These are phyloP conservation scores for Ichneumoninae sp. DNA, from an alignment of 2,888 invertebrate genomes.

Conservation along the genomic window DNA sequence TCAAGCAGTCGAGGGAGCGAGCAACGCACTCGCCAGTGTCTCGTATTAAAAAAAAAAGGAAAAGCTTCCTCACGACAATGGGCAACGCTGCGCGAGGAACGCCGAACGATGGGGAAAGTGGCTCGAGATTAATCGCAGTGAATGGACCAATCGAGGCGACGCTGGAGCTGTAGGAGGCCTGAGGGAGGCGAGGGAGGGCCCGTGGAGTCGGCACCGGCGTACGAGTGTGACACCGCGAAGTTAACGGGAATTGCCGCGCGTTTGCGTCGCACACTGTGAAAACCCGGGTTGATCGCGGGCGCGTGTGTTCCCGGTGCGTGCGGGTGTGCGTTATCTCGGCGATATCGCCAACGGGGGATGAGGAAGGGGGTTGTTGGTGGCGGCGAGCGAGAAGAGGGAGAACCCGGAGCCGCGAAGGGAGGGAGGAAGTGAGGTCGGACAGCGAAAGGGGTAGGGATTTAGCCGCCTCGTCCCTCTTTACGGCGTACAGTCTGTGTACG, in stretches of 20 bases:
- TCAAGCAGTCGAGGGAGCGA: constrained; percentile 8
- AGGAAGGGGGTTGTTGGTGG: constrained; percentile 47
- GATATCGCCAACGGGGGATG: constrained; percentile 28
- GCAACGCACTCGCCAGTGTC: constrained; percentile 3
- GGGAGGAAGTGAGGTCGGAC: constrained; percentile 64
- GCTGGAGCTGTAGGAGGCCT: constrained; percentile 58
- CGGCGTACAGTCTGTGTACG: constrained; percentile 1
- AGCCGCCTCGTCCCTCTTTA: constrained; percentile 36
- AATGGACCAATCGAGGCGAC: constrained; percentile 63
- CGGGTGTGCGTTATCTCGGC: constrained; percentile 42
- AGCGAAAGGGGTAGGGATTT: constrained; percentile 66
- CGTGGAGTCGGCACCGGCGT: background rate
- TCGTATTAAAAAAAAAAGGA: background rate
- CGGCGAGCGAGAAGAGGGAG: constrained; percentile 54
- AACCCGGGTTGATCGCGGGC: background rate
- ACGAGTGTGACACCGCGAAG: constrained; percentile 54
- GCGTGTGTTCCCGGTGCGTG: background rate
- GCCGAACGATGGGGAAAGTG: constrained; percentile 59
- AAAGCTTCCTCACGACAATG: constrained; percentile 20
- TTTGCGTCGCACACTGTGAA: constrained; percentile 50
- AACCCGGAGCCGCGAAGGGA: constrained; percentile 60
- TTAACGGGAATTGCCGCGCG: constrained; percentile 66
- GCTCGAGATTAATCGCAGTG: constrained; percentile 62
- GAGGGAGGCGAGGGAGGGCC: background rate
- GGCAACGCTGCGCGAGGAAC: constrained; percentile 3